A percentile compares a stretch with the other conserved stretches of the same genome.
Evolutionary conservation across 92 coral and sea anemone genomes (phyloP).

Genomic region (Diadumene lineata): DNA sequence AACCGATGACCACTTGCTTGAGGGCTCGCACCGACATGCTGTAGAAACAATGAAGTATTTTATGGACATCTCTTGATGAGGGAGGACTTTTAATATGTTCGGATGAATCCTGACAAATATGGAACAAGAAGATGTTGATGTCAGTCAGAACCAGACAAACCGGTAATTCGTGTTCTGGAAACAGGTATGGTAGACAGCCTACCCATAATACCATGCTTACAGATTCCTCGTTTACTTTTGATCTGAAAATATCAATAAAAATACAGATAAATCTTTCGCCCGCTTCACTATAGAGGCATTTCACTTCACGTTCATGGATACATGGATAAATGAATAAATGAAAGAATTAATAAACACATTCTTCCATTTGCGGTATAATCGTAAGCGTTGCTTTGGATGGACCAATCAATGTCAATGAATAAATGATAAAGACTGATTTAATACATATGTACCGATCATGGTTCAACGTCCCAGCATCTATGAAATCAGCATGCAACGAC

Average conservation of each 20-base stretch:
- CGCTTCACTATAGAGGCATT: too few species aligned
- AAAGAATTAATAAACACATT: too few species aligned
- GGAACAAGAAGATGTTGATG: slow-evolving; percentile 79
- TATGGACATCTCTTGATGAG: slow-evolving; percentile 49
- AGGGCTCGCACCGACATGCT: slow-evolving; percentile 77
- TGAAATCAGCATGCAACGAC: slow-evolving; percentile 73
- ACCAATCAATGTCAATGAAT: too few species aligned
- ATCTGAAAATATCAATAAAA: slow-evolving; percentile 13
- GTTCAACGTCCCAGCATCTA: slow-evolving; percentile 61
- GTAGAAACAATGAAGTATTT: slow-evolving; percentile 71
- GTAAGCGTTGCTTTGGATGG: too few species aligned
- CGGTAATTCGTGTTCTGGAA: slow-evolving; percentile 91
- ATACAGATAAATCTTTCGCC: neutral
- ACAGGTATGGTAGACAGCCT: slow-evolving; percentile 93
- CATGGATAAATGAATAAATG: too few species aligned
- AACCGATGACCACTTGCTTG: slow-evolving; percentile 76
- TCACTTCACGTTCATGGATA: too few species aligned
- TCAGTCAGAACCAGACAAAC: slow-evolving; percentile 88
- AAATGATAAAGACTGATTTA: too few species aligned
- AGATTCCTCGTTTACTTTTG: slow-evolving; percentile 61
- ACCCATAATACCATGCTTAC: slow-evolving; percentile 81
- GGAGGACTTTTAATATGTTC: slow-evolving; percentile 28
- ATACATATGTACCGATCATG: slow-evolving; percentile 44
- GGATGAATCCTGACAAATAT: slow-evolving; percentile 49
- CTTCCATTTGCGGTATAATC: too few species aligned